phyloP scores from a whole-genome alignment of 2,113 vertebrate species.

The Lanius collurio region DNA sequence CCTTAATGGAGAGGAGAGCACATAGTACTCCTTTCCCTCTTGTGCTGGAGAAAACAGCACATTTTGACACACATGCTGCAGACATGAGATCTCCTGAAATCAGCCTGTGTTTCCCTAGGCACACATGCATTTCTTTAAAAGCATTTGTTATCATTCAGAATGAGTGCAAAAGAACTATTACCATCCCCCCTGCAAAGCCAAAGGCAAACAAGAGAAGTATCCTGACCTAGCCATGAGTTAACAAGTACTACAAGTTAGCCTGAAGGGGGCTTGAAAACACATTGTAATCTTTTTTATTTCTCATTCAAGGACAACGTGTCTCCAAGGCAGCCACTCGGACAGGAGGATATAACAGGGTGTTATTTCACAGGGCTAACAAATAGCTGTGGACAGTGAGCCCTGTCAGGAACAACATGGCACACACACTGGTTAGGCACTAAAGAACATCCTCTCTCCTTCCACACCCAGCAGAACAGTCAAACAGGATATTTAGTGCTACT shows the following conservation, averaged over 20 bases:
- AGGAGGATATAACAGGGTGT: background rate
- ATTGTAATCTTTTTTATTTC: background rate
- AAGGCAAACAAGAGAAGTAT: background rate
- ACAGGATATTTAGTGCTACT: background rate
- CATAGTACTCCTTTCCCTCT: background rate
- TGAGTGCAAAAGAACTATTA: background rate
- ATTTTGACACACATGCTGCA: background rate
- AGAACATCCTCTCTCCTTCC: background rate
- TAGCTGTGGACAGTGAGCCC: background rate
- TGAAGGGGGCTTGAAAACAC: background rate
- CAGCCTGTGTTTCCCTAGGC: background rate
- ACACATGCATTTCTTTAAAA: background rate
- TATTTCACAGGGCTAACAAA: background rate
- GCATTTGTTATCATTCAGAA: background rate
- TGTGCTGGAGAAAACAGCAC: fast-evolving
- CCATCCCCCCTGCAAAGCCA: background rate
- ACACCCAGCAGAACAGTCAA: background rate
- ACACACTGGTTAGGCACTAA: background rate
- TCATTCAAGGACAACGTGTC: background rate
- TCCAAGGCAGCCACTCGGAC: background rate
- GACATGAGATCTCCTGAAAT: background rate
- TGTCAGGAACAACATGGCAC: fast-evolving
- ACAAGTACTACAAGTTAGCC: background rate
- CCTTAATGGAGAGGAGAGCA: background rate
- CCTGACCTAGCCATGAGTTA: background rate